Base-by-base conservation (phyloP, 35 echinoderm and acorn worm species). In the Acanthaster planci region DNA sequence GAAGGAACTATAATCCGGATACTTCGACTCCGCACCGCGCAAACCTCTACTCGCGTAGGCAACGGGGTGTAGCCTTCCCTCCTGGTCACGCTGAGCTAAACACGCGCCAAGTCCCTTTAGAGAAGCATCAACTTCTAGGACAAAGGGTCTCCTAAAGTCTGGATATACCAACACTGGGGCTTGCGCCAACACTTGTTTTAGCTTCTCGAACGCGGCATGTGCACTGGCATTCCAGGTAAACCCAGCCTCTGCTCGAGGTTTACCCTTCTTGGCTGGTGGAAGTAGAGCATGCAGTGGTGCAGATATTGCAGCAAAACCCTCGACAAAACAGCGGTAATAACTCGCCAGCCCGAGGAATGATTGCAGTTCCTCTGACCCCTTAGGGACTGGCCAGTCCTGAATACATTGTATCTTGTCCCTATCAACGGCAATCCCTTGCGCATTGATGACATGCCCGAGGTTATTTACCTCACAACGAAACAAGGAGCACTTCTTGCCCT, bases 11-110 rank as follows among this genome's bases (percentile, higher is more conserved):
- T 90, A 97, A 37, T 92, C 88, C 7, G 38, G 5, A 86, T 89
- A 92, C 16, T 87, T 97, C 22, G 51, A 50, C 47, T 92, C 94
- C 18, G 76, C 51, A 21, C 15, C 12, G 9, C 60, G 67, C 17
- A 97, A 54, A 8, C 68, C 60, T 38, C 86, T 87, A 38, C 90
- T 92, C 39, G 86, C 94, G 89, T 89, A 94, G 26, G 92, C 92
- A 35, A 94, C 50, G 64, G 87, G 79, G 23, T 16, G 27, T 76
- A 30, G 68, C 39, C 60, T 31, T 36, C 72, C 52, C 38, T 80
- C 55, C 7, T 89, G 76, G 38, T 92, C 78, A 27, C 64, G 21
- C 44, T 91, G 89, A 35, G 80, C 91, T 50, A 95, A 53, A 15
- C 90, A 84, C 30, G 93, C 89, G n/a, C n/a, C n/a, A n/a, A n/a